Base-by-base conservation (phyloP, 1,140 invertebrate genomes). In the Caerostris darwini region DNA sequence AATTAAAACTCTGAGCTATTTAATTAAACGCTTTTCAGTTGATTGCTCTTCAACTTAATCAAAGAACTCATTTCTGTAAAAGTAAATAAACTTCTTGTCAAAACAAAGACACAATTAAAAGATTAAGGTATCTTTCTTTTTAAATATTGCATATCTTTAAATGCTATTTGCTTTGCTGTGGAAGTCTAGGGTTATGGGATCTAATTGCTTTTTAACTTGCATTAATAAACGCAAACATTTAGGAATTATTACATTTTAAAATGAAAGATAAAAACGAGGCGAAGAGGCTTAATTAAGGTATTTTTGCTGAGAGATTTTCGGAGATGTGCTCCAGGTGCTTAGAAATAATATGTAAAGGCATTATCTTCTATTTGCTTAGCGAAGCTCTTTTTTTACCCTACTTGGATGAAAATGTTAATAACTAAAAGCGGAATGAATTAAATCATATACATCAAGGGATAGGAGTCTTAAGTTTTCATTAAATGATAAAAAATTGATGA, bases 41-140 rank as follows among this genome's bases (percentile, higher is more conserved):
- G 56, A 83, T 57, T 83, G 53, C 56, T 57, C 69, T 83, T 56
- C 17, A 83, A 83, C 82, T 57, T 83, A 10, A 83, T 83, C 34
- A 82, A 82, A 82, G 77, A 82, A 86, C 83, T 34, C 59, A 59
- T 87, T 87, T 61, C 85, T 61, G 50, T 87, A 87, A 87, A 61
- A 61, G 59, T 64, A 87, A 87, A 87, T n/a, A 87, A 61, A 87
- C 56, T 10, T 34, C 56, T 87, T 87, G 59, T 64, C 59, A 61
- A 87, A 64, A 64, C 85, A 87, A 87, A 87, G 57, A 64, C 57
- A 64, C 85, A 59, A 87, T 87, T 64, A 87, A 87, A 64, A 64
- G 85, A 87, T 87, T 87, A 87, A 64, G 56, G 82, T 19, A 83
- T 7, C 53, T 77, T 56, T 56, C 82, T 83, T 83, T 83, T 57